These are phyloP conservation scores for Hypothenemus hampei DNA, from an alignment of 1,140 invertebrate genomes.

Conservation along the genomic window DNA sequence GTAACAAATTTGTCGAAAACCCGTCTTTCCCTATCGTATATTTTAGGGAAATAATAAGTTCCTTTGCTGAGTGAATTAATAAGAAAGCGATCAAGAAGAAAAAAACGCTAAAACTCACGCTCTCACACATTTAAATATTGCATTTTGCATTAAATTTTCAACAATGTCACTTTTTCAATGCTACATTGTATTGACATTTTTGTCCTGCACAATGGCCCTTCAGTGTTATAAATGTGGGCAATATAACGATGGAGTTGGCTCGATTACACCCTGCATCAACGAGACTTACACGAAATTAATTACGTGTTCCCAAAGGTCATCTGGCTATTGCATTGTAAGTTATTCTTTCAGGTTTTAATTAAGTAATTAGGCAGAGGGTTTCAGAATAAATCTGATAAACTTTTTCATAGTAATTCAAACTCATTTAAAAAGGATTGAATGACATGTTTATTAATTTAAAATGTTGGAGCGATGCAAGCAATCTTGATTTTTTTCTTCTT, in stretches of 20 bases:
- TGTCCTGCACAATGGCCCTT: constrained; percentile 44
- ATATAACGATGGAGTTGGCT: constrained; percentile 75
- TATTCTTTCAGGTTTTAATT: too few species aligned
- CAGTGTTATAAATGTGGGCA: constrained; percentile 71
- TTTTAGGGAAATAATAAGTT: neutral
- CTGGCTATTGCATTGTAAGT: constrained; percentile 71
- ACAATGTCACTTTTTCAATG: neutral
- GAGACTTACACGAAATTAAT: constrained; percentile 62
- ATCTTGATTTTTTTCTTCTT: too few species aligned
- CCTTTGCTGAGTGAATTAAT: too few species aligned
- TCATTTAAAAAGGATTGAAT: too few species aligned
- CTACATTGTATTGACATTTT: constrained; percentile 10
- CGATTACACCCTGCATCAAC: constrained; percentile 74
- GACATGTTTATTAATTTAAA: too few species aligned
- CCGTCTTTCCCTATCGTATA: neutral
- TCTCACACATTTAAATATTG: neutral
- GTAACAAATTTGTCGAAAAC: neutral
- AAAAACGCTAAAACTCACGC: constrained; percentile 8
- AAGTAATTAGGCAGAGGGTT: too few species aligned
- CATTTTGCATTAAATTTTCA: neutral
- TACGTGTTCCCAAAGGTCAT: constrained; percentile 56
- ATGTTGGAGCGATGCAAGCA: too few species aligned
- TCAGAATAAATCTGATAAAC: too few species aligned
- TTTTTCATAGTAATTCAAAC: too few species aligned
- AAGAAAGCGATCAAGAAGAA: too few species aligned